These are phyloP conservation scores for Branchellion lobata DNA, from an alignment of 2,888 invertebrate genomes.

Conservation along the genomic window DNA sequence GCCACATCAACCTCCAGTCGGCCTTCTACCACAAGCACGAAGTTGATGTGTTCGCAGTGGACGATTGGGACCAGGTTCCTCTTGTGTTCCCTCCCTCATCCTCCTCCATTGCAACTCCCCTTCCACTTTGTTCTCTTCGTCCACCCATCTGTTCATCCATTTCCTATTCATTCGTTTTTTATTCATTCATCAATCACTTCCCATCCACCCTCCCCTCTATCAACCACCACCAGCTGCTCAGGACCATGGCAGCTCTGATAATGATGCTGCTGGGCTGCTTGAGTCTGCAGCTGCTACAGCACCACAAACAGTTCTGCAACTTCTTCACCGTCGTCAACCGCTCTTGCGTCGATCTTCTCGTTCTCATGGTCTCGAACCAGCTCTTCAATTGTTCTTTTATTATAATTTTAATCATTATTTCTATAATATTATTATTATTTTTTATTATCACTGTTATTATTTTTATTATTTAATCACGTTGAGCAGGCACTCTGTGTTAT, in stretches of 20 bases:
- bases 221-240: background rate
- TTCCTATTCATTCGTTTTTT: background rate
- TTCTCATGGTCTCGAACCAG: background rate
- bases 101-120: background rate
- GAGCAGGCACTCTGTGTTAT: no score
- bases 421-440: no score
- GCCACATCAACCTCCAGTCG: constrained; percentile 56
- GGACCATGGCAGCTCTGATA: constrained; percentile 17
- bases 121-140: background rate
- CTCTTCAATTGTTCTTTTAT: background rate
- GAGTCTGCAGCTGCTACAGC: constrained; percentile 13
- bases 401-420: no score
- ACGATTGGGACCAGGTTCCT: constrained; percentile 57
- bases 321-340: constrained; percentile 28
- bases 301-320: background rate
- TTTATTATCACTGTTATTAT: no score
- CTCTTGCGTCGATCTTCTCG: constrained; percentile 13
- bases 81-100: no score
- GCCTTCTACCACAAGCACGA: constrained; percentile 57
- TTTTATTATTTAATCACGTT: no score
- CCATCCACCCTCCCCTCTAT: background rate
- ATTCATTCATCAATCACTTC: background rate
- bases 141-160: background rate
- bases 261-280: constrained; percentile 14
- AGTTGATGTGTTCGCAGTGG: constrained; percentile 57